phyloP scores from a whole-genome alignment of 1,140 invertebrate species.

The Temnothorax nylanderi region DNA sequence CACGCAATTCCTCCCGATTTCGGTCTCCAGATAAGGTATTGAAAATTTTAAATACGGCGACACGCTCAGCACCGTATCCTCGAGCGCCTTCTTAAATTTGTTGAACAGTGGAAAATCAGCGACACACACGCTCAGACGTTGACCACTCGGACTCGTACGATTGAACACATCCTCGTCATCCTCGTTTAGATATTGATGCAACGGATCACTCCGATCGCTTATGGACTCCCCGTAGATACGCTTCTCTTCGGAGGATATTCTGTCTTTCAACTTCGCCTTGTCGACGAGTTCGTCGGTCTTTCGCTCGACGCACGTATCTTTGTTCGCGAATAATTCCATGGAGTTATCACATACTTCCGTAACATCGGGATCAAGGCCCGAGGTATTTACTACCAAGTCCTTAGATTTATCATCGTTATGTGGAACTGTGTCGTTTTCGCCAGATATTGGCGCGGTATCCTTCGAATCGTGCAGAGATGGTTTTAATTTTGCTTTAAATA shows the following conservation, averaged over 20 bases:
- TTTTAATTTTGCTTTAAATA: slow-evolving; percentile 79
- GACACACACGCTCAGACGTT: slow-evolving; percentile 85
- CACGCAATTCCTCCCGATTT: slow-evolving; percentile 91
- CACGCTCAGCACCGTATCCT: slow-evolving; percentile 92
- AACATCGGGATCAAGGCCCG: slow-evolving; percentile 3
- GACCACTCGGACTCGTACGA: slow-evolving; percentile 76
- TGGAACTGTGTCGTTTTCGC: neutral
- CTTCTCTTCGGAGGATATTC: slow-evolving; percentile 84
- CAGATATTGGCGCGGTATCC: slow-evolving; percentile 37
- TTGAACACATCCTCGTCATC: slow-evolving; percentile 85
- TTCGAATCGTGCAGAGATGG: slow-evolving; percentile 76
- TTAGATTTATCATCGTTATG: slow-evolving; percentile 64
- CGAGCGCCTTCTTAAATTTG: slow-evolving; percentile 91
- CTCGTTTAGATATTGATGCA: slow-evolving; percentile 89
- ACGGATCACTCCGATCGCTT: slow-evolving; percentile 91
- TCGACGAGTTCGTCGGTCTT: slow-evolving; percentile 57
- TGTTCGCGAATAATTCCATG: slow-evolving; percentile 67
- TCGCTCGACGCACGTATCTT: slow-evolving; percentile 7
- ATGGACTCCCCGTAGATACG: slow-evolving; percentile 86
- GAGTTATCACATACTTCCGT: slow-evolving; percentile 65
- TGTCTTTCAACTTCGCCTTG: slow-evolving; percentile 75
- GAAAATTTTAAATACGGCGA: slow-evolving; percentile 95
- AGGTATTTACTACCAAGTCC: slow-evolving; percentile 15
- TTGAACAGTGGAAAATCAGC: slow-evolving; percentile 88
- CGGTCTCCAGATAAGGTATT: slow-evolving; percentile 96